Evolutionary conservation across 1,140 invertebrate species (phyloP).

Genomic region (Vanessa tameamea): DNA sequence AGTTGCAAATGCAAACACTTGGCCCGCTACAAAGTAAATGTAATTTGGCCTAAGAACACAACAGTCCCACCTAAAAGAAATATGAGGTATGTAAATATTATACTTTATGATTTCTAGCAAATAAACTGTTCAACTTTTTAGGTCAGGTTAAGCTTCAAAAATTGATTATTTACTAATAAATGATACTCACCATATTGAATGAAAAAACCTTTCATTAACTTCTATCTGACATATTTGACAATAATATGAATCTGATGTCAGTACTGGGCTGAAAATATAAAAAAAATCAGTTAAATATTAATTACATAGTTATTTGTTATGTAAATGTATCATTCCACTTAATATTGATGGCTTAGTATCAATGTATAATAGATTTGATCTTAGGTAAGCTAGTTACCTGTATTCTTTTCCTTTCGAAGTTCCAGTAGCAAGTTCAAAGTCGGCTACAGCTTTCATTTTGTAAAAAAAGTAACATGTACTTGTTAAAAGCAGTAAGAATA

Average conservation of each 20-base stretch:
- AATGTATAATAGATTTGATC: not conserved
- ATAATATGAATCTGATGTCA: constrained; percentile 72
- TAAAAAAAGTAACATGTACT: constrained; percentile 82
- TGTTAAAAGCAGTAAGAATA: constrained; percentile 82
- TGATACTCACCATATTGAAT: constrained; percentile 69
- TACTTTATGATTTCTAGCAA: not conserved
- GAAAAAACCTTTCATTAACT: constrained; percentile 73
- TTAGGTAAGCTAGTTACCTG: constrained; percentile 44
- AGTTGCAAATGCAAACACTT: constrained; percentile 82
- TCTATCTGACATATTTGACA: constrained; percentile 75
- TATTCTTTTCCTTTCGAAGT: constrained; percentile 68
- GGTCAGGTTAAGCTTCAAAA: not conserved
- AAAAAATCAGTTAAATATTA: not conserved
- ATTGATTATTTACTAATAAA: not conserved
- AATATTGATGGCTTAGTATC: too few species aligned
- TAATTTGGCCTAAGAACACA: constrained; percentile 86
- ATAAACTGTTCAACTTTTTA: not conserved
- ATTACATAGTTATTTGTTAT: too few species aligned
- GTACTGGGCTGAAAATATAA: constrained; percentile 64
- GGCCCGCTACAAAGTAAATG: constrained; percentile 82
- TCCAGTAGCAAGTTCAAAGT: constrained; percentile 62
- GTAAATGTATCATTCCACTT: too few species aligned
- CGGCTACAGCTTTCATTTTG: constrained; percentile 81
- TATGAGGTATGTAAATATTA: not conserved
- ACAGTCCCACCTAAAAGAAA: constrained; percentile 84